Conservation (phyloP, 2,113 vertebrate genomes). For the Montifringilla adamsi region DNA sequence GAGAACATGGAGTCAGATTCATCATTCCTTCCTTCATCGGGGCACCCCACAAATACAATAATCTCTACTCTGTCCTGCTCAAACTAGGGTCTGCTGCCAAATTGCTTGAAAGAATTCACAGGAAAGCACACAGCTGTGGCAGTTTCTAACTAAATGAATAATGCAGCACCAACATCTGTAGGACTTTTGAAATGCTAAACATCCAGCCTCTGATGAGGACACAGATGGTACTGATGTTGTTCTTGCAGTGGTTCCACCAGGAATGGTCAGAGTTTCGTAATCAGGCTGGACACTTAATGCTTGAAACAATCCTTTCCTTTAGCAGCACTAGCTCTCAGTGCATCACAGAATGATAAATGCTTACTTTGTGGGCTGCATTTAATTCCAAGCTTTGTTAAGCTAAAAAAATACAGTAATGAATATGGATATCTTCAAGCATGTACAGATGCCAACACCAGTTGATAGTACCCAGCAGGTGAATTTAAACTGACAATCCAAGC, state of each 20-base stretch:
- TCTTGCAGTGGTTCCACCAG: slow-evolving; percentile 16
- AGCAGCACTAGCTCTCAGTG: not conserved
- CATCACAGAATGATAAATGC: slow-evolving; percentile 5
- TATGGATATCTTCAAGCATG: slow-evolving; percentile 36
- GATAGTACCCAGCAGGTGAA: not conserved
- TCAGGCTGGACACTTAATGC: slow-evolving; percentile 5
- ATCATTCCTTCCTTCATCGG: too few relatives aligned
- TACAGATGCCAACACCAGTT: slow-evolving; percentile 26
- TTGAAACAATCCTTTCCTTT: slow-evolving; percentile 22
- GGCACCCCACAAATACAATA: too few relatives aligned
- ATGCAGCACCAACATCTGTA: slow-evolving; percentile 66
- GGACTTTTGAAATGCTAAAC: slow-evolving; percentile 62
- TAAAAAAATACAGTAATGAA: slow-evolving; percentile 45
- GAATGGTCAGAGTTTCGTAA: not conserved
- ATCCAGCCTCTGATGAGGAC: not conserved
- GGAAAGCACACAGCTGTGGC: slow-evolving; percentile 57
- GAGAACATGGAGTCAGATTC: too few relatives aligned
- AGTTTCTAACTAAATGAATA: slow-evolving; percentile 49
- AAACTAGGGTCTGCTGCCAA: slow-evolving; percentile 45
- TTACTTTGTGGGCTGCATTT: slow-evolving; percentile 39
- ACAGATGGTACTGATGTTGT: slow-evolving; percentile 33
- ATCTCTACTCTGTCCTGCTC: not conserved
- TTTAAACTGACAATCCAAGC: slow-evolving; percentile 36
- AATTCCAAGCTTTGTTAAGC: slow-evolving; percentile 58
- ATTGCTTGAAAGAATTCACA: slow-evolving; percentile 48